A percentile compares a stretch with the other conserved stretches of the same genome.
phyloP scores from a whole-genome alignment of 1,140 invertebrate genomes.

The Bombus superbus region DNA sequence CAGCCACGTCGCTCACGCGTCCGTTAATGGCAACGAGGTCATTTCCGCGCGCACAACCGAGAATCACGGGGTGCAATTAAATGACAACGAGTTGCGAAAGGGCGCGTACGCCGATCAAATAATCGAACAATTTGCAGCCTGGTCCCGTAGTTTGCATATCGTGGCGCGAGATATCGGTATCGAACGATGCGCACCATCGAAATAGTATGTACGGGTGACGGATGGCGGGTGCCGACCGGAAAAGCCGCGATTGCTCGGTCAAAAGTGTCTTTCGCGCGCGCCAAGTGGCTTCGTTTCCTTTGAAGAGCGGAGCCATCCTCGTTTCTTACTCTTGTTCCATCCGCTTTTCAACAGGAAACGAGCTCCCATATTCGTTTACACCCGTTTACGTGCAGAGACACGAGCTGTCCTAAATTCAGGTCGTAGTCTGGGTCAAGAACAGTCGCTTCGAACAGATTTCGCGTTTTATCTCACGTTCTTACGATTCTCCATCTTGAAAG shows the following conservation, averaged over 20 bases:
- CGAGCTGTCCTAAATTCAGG: background rate
- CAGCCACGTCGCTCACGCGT: background rate
- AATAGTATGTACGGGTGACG: constrained; percentile 19
- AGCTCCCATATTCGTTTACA: background rate
- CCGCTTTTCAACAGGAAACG: background rate
- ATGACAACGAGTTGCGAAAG: constrained; percentile 25
- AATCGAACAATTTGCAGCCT: constrained; percentile 42
- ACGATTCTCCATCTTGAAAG: background rate
- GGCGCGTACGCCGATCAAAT: constrained; percentile 33
- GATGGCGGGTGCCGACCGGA: background rate
- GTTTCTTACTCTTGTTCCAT: background rate
- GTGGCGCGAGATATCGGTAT: constrained; percentile 22
- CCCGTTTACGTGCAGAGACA: background rate
- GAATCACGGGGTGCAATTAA: constrained; percentile 27
- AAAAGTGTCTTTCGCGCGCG: background rate
- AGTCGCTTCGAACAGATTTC: background rate
- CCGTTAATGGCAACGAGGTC: background rate
- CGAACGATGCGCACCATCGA: constrained; percentile 14
- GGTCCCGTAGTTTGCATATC: constrained; percentile 29
- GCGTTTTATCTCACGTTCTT: background rate
- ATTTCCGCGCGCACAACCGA: background rate
- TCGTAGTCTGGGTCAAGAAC: constrained; percentile 25
- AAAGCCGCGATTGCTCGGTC: background rate
- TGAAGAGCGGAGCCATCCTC: background rate
- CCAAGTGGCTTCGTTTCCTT: constrained; percentile 26